Base-by-base conservation (phyloP, 2,888 invertebrate genomes). In the Rotaria socialis region DNA sequence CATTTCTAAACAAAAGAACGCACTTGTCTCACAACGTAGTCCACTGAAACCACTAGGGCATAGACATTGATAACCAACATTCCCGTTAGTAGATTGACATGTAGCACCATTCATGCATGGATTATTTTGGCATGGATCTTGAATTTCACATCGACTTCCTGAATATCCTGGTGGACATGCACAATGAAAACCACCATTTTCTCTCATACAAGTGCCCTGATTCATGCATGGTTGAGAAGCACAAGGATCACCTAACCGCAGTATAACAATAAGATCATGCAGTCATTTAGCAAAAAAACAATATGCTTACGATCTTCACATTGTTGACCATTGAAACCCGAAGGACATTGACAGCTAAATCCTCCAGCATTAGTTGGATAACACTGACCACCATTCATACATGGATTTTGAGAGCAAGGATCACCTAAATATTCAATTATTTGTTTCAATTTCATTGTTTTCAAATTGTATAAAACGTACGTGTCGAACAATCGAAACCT, bases 61-160 rank as follows among this genome's bases (percentile, higher is more conserved):
- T 16, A 52, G 3, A 14, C 52, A 52, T 52, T 60, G 14, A n/a
- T n/a, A 84, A 5, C 24, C n/a, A 16, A 2, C 8, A 85, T 50
- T 24, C 0, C 47, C 87, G 35, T 74, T 67, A 27, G 43, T 75
- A 11, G 41, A 60, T 27, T 87, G 27, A 84, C 88, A 89, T 27
- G 86, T 86, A 10, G 88, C 88, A 24, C 84, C 84, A 60, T 88
- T 87, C 22, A 87, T n/a, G 80, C 88, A 89, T 35, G 88, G 88
- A 47, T 74, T 87, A 14, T 87, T 86, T 16, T 87, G 85, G 85
- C 89, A 89, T 14, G 88, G 87, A 75, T 85, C 14, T 84, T 67
- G 80, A 16, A 84, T 85, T 84, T 87, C 87, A 85, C 88, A 88
- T 55, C 41, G 60, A 27, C 50, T 85, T 22, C 88, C 87, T 47